A percentile compares a stretch with the other conserved stretches of the same genome.
These are phyloP conservation scores for Nomada fabriciana DNA, from an alignment of 2,888 invertebrate genomes.

Conservation along the genomic window DNA sequence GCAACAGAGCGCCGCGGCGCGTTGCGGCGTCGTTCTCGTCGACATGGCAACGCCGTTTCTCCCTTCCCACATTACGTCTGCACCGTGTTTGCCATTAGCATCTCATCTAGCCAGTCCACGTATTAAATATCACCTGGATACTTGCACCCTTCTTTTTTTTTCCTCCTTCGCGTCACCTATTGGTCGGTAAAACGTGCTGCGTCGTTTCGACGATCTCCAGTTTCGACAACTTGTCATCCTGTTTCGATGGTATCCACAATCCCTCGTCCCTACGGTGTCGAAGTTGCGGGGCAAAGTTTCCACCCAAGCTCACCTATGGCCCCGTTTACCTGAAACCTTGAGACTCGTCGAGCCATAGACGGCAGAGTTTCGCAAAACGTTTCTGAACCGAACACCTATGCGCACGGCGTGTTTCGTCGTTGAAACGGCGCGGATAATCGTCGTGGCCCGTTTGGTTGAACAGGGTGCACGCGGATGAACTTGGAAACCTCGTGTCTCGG, in stretches of 20 bases:
- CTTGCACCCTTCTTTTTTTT: slow-evolving; percentile 15
- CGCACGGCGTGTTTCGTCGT: background rate
- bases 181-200: background rate
- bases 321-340: slow-evolving; percentile 1
- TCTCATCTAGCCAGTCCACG: slow-evolving; percentile 60
- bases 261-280: background rate
- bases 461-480: slow-evolving; percentile 12
- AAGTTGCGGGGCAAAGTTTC: background rate
- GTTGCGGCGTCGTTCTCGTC: slow-evolving; percentile 69
- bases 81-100: slow-evolving; percentile 70
- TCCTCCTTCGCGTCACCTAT: too few species aligned
- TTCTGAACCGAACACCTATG: background rate
- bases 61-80: slow-evolving; percentile 52
- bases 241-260: background rate
- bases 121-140: slow-evolving; percentile 61
- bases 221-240: background rate
- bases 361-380: background rate
- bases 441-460: background rate
- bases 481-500: background rate
- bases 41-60: slow-evolving; percentile 80
- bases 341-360: background rate
- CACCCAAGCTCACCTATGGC: background rate
- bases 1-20: slow-evolving; percentile 62
- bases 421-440: background rate
- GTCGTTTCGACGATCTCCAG: background rate